Evolutionary conservation across 2,888 invertebrate species (phyloP), one percentile per base, ranked within the genome.

Genomic region (Dolichopus griseipennis): DNA sequence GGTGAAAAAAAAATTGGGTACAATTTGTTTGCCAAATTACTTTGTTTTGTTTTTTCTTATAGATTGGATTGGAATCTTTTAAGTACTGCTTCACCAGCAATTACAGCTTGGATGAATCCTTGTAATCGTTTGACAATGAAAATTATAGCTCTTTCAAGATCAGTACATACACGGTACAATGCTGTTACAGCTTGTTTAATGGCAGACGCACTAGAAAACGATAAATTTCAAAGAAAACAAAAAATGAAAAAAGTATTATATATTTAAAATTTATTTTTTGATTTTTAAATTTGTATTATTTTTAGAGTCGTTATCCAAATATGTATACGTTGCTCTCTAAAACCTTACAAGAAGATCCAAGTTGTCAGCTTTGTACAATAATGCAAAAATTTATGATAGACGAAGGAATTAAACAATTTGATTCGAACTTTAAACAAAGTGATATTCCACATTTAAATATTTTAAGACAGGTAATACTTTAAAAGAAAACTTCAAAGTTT

Each of bases 81-180:
- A 67, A 96, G 95, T 78, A 97, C 97, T 2, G 95, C 95, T 8
- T 95, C 96, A 0, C 97, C 97, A 0, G 95, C 96, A 0, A 97
- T 97, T 74, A 95, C 95, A 77, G 96, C 97, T 1, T 97, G 97
- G 97, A 90, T 97, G 90, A 96, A 95, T 84, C 96, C 97, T 0
- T 90, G 92, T 79, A 95, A 96, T 83, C 86, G 95, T 21, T 86
- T 97, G 70, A 92, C 95, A 65, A 91, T 92, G 70, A 87, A 92
- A 73, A 89, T 92, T 65, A 90, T 93, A 43, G 88, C 91, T 68
- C 85, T 95, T 83, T 87, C 92, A 73, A 85, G 92, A 62, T 90
- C 90, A 2, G 86, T 92, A 82, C 92, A 92, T 71, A 84, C 90
- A 65, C 83, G 93, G 68, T 88, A 90, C 37, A 91, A 93, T 4